A percentile compares a stretch with the other conserved stretches of the same genome.
Conservation (phyloP, 2,797 vertebrate species). For the Zalophus californianus region DNA sequence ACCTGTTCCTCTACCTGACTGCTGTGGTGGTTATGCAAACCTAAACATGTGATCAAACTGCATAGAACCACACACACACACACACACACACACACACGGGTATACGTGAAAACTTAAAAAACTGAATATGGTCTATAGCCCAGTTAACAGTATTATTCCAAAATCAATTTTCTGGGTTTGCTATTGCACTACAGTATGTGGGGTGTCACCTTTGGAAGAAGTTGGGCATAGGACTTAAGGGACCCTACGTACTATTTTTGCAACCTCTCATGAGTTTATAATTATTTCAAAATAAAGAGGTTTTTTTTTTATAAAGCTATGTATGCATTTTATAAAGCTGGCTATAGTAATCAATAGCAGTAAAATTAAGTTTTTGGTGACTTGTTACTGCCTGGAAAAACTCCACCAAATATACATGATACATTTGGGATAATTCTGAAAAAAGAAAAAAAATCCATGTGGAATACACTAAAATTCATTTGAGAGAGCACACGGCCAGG, state of each 20-base stretch:
- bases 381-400: not conserved
- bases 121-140: not conserved
- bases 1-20: not conserved
- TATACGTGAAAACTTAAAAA: not conserved
- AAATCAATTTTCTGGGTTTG: not conserved
- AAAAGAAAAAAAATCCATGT: not conserved
- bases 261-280: slow-evolving; percentile 10
- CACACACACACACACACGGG: not conserved
- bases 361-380: not conserved
- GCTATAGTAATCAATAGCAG: not conserved
- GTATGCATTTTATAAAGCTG: not conserved
- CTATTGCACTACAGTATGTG: not conserved
- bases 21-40: not conserved
- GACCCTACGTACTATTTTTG: not conserved
- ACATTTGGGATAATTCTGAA: not conserved
- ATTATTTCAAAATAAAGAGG: slow-evolving; percentile 50
- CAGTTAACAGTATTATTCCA: not conserved
- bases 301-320: not conserved
- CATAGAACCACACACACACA: not conserved
- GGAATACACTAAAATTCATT: not conserved
- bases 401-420: not conserved
- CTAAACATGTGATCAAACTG: not conserved
- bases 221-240: not conserved
- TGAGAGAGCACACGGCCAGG: not conserved
- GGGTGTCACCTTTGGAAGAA: not conserved